Conservation (phyloP, 2,113 vertebrate species). For the Hippocampus guttulatus region DNA sequence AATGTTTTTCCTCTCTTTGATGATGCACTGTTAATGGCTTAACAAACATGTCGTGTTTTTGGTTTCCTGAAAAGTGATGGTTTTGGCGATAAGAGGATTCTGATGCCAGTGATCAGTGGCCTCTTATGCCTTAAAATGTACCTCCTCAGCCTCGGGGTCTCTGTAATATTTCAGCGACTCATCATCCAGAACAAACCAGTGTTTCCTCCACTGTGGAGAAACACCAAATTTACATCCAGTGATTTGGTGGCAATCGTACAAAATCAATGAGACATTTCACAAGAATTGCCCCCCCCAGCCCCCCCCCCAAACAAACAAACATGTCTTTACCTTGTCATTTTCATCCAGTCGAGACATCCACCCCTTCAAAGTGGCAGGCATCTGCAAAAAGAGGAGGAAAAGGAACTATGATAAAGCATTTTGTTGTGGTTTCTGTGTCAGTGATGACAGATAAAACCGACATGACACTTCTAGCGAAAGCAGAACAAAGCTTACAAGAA, state of each 20-base stretch:
- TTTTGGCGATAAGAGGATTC: background rate
- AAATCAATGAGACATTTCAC: background rate
- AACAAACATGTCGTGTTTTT: background rate
- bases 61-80: background rate
- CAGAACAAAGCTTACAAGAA: background rate
- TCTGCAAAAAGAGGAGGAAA: constrained; percentile 42
- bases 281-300: no score
- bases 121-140: constrained; percentile 36
- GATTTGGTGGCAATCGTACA: background rate
- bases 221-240: background rate
- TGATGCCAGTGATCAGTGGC: background rate
- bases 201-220: constrained; percentile 86
- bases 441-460: constrained; percentile 11
- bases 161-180: constrained; percentile 86
- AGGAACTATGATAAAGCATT: constrained; percentile 7
- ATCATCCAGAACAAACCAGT: constrained; percentile 90
- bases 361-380: constrained; percentile 58
- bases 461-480: background rate
- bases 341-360: constrained; percentile 74
- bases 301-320: no score
- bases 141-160: constrained; percentile 89
- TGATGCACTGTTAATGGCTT: background rate
- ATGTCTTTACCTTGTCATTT: constrained; percentile 61
- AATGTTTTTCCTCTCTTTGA: background rate
- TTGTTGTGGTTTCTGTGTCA: constrained; percentile 22